phyloP scores from a whole-genome alignment of 2,888 invertebrate genomes.

The Steinernema scapterisci region DNA sequence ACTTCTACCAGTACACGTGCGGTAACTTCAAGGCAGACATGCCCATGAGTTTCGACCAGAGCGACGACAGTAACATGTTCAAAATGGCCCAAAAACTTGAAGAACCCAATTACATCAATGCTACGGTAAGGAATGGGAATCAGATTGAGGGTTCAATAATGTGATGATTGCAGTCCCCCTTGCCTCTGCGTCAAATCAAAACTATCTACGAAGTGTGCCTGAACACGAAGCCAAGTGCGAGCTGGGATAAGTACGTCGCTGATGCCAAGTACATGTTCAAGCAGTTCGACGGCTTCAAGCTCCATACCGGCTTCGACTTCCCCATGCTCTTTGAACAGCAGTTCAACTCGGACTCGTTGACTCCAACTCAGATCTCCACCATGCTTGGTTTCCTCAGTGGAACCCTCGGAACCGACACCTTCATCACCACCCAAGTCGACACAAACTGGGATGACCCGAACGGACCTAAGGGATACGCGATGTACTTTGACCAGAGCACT shows the following conservation, averaged over 20 bases:
- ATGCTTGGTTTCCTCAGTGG: constrained; percentile 35
- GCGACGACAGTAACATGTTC: constrained; percentile 44
- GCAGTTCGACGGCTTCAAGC: constrained; percentile 19
- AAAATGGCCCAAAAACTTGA: constrained; percentile 48
- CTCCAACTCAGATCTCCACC: background rate
- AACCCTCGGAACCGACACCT: constrained; percentile 33
- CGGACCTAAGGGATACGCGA: constrained; percentile 46
- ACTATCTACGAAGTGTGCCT: constrained; percentile 34
- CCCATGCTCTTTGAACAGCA: constrained; percentile 22
- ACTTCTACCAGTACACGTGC: constrained; percentile 59
- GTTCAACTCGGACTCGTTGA: background rate
- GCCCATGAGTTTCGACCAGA: constrained; percentile 36
- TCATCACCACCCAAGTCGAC: constrained; percentile 40
- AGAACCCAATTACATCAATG: constrained; percentile 40
- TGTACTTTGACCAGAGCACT: constrained; percentile 58
- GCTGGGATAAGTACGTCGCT: background rate
- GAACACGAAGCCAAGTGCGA: background rate
- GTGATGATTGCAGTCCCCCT: background rate
- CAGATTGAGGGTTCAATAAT: background rate
- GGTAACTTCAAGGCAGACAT: constrained; percentile 41
- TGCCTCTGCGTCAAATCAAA: constrained; percentile 27
- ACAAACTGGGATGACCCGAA: constrained; percentile 62
- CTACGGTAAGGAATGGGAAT: background rate
- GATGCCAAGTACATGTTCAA: background rate
- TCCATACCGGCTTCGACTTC: constrained; percentile 18